Evolutionary conservation across 2,888 invertebrate species (phyloP).

Genomic region (Cyclophora punctaria): DNA sequence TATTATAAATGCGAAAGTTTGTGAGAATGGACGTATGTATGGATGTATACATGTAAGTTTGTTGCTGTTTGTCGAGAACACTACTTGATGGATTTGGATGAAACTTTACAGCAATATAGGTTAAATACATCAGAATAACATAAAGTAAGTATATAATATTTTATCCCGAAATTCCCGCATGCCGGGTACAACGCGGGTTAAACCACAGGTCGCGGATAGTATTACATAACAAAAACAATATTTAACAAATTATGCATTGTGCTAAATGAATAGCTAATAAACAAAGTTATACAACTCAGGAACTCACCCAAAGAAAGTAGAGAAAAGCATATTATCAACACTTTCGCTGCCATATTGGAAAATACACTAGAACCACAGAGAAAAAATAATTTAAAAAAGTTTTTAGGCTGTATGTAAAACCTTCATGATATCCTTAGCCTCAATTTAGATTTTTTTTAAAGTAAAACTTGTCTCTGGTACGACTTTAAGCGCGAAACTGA

Average conservation of each 20-base stretch:
- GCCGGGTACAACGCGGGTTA: neutral
- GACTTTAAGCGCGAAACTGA: slow-evolving; percentile 62
- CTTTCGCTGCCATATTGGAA: slow-evolving; percentile 25
- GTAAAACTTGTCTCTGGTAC: slow-evolving; percentile 31
- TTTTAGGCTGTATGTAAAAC: slow-evolving; percentile 6
- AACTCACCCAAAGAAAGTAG: slow-evolving; percentile 42
- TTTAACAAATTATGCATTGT: neutral
- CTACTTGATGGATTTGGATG: too few relatives aligned
- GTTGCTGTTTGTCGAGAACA: too few relatives aligned
- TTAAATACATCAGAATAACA: too few relatives aligned
- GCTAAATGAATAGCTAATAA: neutral
- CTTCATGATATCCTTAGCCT: slow-evolving; percentile 16
- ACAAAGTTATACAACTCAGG: neutral
- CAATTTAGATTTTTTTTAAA: slow-evolving; percentile 20
- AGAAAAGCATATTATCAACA: slow-evolving; percentile 19
- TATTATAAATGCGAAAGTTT: too few relatives aligned
- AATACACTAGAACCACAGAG: neutral
- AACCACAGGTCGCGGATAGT: neutral
- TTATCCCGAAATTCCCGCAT: too few relatives aligned
- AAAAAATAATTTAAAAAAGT: slow-evolving; percentile 7
- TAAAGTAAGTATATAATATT: too few relatives aligned
- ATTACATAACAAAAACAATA: neutral
- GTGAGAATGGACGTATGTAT: too few relatives aligned
- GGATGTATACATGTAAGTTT: too few relatives aligned
- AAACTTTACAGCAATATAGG: too few relatives aligned